Percentiles rank a stretch among this genome's conserved stretches.
Evolutionary conservation across 2,113 vertebrate genomes (phyloP).

Genomic region (Camelus dromedarius): DNA sequence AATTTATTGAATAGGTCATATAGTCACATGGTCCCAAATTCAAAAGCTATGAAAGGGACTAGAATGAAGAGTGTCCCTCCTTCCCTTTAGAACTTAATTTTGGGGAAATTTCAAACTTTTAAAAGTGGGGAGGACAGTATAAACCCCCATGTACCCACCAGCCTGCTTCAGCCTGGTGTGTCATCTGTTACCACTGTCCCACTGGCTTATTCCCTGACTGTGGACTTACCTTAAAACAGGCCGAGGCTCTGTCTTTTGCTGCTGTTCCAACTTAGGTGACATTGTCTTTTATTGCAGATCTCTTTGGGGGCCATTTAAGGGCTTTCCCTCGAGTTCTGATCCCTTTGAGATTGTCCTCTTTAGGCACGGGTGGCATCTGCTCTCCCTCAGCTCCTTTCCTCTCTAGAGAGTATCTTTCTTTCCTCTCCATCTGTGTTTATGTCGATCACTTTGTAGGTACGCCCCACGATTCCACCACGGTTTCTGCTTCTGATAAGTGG

Average conservation of each 20-base stretch:
- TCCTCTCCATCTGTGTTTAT: not conserved
- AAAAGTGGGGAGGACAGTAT: not conserved
- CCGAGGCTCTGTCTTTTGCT: not conserved
- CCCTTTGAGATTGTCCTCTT: not conserved
- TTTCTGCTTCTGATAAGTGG: slow-evolving; percentile 52
- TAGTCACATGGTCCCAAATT: not conserved
- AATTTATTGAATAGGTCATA: not conserved
- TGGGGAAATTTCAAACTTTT: not conserved
- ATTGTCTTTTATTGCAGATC: not conserved
- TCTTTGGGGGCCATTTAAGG: not conserved
- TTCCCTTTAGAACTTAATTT: not conserved
- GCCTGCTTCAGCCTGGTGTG: not conserved
- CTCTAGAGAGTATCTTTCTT: not conserved
- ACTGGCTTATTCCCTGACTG: not conserved
- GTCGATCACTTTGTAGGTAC: not conserved
- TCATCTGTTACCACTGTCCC: not conserved
- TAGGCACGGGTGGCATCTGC: not conserved
- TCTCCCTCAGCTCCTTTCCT: not conserved
- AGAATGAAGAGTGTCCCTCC: not conserved
- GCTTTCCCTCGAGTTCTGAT: not conserved
- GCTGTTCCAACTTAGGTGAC: not conserved
- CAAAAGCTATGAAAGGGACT: not conserved
- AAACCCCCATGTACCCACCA: not conserved
- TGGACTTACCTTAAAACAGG: not conserved
- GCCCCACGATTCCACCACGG: not conserved